Conservation (phyloP, 2,113 vertebrate species). For the chimpanzee (Pan troglodytes) region DNA sequence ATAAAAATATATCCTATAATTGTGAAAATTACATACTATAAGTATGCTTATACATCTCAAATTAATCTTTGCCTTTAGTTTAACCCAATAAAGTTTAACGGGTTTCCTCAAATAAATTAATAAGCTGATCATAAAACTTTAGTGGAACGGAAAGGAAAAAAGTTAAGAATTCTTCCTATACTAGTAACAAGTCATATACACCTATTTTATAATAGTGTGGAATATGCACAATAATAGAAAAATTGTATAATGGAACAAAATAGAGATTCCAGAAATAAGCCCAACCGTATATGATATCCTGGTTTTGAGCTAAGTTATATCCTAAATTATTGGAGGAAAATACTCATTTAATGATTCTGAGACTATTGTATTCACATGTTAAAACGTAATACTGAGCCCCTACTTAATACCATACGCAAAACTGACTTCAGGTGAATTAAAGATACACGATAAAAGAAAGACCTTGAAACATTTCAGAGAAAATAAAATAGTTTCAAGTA, state of each 20-base stretch:
- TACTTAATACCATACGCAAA: neutral
- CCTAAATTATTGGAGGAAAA: neutral
- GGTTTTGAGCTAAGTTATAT: neutral
- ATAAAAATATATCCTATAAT: neutral
- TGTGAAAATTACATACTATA: neutral
- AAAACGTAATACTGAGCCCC: neutral
- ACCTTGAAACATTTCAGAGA: neutral
- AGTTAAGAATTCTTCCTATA: neutral
- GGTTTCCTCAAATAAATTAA: neutral
- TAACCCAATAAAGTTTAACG: neutral
- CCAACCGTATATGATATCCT: neutral
- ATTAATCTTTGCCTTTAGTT: neutral
- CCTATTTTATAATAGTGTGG: neutral
- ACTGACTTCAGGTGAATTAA: neutral
- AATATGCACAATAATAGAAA: neutral
- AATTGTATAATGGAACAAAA: neutral
- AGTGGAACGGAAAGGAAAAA: neutral
- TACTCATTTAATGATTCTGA: neutral
- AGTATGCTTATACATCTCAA: neutral
- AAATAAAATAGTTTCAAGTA: neutral
- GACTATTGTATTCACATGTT: neutral
- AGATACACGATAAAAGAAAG: neutral
- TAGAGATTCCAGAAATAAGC: neutral
- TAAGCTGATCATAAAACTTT: neutral
- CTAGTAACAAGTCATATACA: neutral